Evolutionary conservation across 2,888 invertebrate genomes (phyloP), one percentile per base, ranked within the genome.

Genomic region (Orchesellides sinensis): DNA sequence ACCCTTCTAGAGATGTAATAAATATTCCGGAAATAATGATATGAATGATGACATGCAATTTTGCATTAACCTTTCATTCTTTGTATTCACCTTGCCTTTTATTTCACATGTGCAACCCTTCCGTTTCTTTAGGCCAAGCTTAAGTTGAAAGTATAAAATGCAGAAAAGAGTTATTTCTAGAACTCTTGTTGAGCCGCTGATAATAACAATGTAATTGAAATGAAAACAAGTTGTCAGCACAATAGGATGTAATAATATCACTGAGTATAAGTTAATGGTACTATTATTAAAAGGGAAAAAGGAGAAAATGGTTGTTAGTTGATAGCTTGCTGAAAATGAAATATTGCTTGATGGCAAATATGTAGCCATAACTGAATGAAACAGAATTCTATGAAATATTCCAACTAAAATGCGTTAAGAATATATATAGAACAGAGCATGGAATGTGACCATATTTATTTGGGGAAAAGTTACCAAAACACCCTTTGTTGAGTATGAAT

Each of bases 281-380:
- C 25, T 66, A 65, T 54, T 65, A 74, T 65, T 73, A 73, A 61
- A 4, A 47, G 65, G 74, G 65, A 23, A 56, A 40, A 29, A 2
- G n/a, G n/a, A 27, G 17, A 10, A 14, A 10, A 63, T 23, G 63
- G 63, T 40, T 32, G 10, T 40, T 63, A 14, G 21, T 72, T 66
- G 73, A 80, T 80, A 68, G 52, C 66, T 72, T 59, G 65, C 49
- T 73, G 59, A 73, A 80, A 80, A 80, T 80, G 80, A 80, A 73
- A 73, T 80, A 80, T 80, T 49, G 68, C 73, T 70, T 70, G 72
- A 63, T 59, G 65, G 69, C 47, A 27, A 23, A 69, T 21, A n/a
- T 72, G 70, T n/a, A n/a, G n/a, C 70, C 45, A 5, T 45, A 66
- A 56, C 61, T 61, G 70, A 63, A 54, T 69, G 66, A 68, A 77